These are phyloP conservation scores for Cisticola juncidis DNA, from an alignment of 2,113 vertebrate species.

Conservation along the genomic window DNA sequence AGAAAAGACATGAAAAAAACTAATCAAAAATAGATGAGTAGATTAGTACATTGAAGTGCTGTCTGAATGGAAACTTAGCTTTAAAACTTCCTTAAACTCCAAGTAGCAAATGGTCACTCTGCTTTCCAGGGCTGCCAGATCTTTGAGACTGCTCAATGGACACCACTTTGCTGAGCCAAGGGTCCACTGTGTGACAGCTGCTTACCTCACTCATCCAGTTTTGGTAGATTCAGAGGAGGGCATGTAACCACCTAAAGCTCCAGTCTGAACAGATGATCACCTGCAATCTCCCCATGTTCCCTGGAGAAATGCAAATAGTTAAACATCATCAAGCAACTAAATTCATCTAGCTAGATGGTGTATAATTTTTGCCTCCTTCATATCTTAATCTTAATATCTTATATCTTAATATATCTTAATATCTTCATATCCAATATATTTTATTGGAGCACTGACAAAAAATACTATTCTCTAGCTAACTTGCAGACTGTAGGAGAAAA, in stretches of 20 bases:
- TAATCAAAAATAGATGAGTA: not conserved
- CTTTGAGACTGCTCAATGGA: not conserved
- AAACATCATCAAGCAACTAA: not conserved
- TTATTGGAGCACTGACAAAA: not conserved
- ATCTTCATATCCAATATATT: no score
- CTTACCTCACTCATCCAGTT: fast-evolving
- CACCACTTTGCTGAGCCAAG: not conserved
- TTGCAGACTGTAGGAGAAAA: not conserved
- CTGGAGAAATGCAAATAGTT: not conserved
- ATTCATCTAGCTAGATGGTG: not conserved
- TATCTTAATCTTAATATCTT: no score
- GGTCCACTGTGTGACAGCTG: no score
- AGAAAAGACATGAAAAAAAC: not conserved
- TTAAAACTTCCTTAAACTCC: not conserved
- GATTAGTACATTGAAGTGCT: not conserved
- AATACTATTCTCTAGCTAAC: not conserved
- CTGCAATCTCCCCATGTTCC: not conserved
- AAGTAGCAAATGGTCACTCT: not conserved
- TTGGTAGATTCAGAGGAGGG: not conserved
- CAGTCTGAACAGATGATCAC: not conserved
- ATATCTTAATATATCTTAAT: no score
- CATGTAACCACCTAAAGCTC: not conserved
- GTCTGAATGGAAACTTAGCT: not conserved
- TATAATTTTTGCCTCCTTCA: not conserved
- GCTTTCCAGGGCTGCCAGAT: not conserved